Evolutionary conservation across 2,797 vertebrate genomes (phyloP).

Genomic region (Notamacropus eugenii): DNA sequence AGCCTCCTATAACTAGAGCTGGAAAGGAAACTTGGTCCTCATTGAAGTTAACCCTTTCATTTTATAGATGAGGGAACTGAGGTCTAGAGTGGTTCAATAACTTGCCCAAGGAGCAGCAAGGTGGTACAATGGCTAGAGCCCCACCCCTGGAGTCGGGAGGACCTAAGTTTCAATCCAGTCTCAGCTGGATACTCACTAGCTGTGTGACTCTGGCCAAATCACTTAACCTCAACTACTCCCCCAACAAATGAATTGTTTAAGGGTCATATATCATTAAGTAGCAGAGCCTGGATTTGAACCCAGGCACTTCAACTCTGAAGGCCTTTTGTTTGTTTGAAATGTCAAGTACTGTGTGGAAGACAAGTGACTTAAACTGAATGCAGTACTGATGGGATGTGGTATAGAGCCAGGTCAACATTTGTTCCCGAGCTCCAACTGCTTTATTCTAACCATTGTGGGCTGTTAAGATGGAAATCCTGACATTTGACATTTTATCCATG

Average conservation of each 20-base stretch:
- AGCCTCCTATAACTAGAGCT: not conserved
- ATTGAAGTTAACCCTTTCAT: not conserved
- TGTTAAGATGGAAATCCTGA: not conserved
- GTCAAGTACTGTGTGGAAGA: not conserved
- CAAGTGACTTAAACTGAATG: not conserved
- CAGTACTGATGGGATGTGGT: not conserved
- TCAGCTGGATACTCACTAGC: not conserved
- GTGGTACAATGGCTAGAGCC: not conserved
- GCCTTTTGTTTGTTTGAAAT: not conserved
- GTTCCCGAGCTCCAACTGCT: not conserved
- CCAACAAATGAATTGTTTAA: not conserved
- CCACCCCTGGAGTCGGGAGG: not conserved
- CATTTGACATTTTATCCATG: not conserved
- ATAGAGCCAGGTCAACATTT: not conserved
- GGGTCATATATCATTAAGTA: not conserved
- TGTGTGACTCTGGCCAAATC: not conserved
- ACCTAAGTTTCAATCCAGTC: not conserved
- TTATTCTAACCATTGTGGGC: not conserved
- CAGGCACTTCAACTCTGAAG: not conserved
- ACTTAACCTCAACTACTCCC: not conserved
- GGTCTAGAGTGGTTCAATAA: not conserved
- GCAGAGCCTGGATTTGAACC: not conserved
- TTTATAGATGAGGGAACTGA: not conserved
- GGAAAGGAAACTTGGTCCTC: not conserved
- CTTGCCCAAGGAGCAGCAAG: not conserved